A percentile compares a stretch with the other conserved stretches of the same genome.
phyloP scores from a whole-genome alignment of 92 coral and sea anemone genomes.

The Zoanthus sansibaricus region DNA sequence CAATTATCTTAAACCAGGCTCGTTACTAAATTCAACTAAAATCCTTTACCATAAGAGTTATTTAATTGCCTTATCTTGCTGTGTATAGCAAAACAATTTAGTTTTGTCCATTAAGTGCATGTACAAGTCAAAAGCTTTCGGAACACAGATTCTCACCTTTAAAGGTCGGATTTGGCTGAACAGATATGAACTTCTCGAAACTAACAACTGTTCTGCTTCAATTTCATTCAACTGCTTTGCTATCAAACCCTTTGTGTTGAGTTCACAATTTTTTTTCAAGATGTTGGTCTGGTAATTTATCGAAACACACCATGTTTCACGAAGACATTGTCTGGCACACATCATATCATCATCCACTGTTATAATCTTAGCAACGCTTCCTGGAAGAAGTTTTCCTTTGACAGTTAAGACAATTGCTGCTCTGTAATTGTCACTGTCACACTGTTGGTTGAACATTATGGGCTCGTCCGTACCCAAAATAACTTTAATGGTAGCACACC shows the following conservation, averaged over 20 bases:
- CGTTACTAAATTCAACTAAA: too few relatives aligned
- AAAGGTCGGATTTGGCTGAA: constrained; percentile 20
- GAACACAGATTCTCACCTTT: constrained; percentile 8
- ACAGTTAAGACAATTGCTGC: constrained; percentile 1
- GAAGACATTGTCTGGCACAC: constrained; percentile 22
- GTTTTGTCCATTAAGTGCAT: too few relatives aligned
- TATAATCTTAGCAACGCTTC: neutral
- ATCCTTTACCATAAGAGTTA: too few relatives aligned
- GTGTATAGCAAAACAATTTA: too few relatives aligned
- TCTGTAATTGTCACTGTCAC: neutral
- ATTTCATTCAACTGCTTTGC: neutral
- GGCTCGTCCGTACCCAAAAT: neutral
- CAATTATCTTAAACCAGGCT: too few relatives aligned
- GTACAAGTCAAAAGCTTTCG: too few relatives aligned
- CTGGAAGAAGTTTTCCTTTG: neutral
- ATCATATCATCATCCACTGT: neutral
- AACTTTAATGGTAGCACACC: neutral
- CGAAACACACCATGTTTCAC: constrained; percentile 32
- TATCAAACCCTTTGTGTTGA: constrained; percentile 13
- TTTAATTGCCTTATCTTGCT: too few relatives aligned
- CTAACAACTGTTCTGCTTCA: neutral
- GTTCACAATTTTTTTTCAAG: constrained; percentile 5
- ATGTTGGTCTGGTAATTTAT: constrained; percentile 7
- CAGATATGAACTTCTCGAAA: constrained; percentile 4
- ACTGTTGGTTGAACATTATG: neutral